phyloP scores from a whole-genome alignment of 2,113 vertebrate species.

The Gymnogyps californianus region DNA sequence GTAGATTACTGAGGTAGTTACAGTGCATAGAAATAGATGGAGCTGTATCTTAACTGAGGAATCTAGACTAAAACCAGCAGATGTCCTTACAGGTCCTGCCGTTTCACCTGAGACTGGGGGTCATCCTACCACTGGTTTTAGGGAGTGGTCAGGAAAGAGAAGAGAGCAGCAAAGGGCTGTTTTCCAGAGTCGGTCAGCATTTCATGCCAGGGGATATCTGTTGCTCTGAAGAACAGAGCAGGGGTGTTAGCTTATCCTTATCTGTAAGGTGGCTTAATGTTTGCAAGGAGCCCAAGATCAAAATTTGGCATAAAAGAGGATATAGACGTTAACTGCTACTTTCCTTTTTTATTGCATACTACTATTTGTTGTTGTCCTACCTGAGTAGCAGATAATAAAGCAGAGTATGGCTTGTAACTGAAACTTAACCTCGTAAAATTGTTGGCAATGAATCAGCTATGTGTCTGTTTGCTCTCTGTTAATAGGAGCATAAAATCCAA shows the following conservation, averaged over 20 bases:
- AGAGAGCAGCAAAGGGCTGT: background rate
- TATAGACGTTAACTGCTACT: background rate
- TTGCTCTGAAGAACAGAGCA: background rate
- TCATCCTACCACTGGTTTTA: background rate
- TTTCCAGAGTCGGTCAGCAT: background rate
- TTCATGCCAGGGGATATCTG: background rate
- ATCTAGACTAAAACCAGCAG: background rate
- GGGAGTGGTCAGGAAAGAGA: background rate
- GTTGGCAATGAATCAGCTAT: slow-evolving; percentile 56
- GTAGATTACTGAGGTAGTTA: background rate
- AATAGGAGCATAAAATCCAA: slow-evolving; percentile 55
- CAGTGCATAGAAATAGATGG: background rate
- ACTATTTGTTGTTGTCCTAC: background rate
- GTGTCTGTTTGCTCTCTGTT: slow-evolving; percentile 73
- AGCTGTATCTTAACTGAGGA: background rate
- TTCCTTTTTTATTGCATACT: background rate
- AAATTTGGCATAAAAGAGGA: background rate
- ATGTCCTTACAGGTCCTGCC: background rate
- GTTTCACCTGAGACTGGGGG: background rate
- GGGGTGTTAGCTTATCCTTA: background rate
- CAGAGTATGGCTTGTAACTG: slow-evolving; percentile 61
- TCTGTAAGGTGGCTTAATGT: background rate
- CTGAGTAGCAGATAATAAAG: slow-evolving; percentile 29
- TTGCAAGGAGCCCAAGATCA: background rate
- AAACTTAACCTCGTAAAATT: slow-evolving; percentile 70